Evolutionary conservation across 1,140 invertebrate genomes (phyloP).

Genomic region (Gerris buenoi): DNA sequence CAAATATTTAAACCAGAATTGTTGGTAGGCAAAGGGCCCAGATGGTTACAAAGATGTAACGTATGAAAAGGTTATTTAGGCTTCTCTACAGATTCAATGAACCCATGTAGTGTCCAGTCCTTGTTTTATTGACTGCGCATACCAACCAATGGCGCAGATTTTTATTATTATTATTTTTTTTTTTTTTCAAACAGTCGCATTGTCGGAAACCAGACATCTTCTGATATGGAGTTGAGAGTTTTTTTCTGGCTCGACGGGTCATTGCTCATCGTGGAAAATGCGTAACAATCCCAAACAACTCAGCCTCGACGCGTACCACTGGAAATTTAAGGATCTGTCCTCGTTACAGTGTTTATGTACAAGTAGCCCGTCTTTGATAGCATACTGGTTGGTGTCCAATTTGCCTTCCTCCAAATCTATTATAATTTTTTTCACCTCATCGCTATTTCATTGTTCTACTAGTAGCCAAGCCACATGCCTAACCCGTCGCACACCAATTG

Average conservation of each 20-base stretch:
- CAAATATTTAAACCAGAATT: neutral
- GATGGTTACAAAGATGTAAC: neutral
- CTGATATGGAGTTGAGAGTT: neutral
- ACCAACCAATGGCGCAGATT: neutral
- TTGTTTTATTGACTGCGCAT: neutral
- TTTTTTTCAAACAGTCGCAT: neutral
- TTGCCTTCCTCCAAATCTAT: neutral
- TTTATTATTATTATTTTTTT: too few species aligned
- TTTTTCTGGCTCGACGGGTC: neutral
- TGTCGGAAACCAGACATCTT: neutral
- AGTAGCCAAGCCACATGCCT: neutral
- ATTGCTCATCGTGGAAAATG: neutral
- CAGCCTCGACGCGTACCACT: neutral
- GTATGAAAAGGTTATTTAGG: neutral
- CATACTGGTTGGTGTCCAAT: neutral
- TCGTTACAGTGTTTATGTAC: neutral
- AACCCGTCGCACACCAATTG: neutral
- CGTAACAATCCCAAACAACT: neutral
- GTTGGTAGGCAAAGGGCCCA: neutral
- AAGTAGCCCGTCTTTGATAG: neutral
- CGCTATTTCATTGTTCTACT: neutral
- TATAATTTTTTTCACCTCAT: neutral
- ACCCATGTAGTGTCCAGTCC: neutral
- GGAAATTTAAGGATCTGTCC: neutral
- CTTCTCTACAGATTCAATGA: neutral